Percentiles rank a stretch among this genome's conserved stretches.
phyloP scores from a whole-genome alignment of 2,113 vertebrate genomes.

The Notiomystis cincta region DNA sequence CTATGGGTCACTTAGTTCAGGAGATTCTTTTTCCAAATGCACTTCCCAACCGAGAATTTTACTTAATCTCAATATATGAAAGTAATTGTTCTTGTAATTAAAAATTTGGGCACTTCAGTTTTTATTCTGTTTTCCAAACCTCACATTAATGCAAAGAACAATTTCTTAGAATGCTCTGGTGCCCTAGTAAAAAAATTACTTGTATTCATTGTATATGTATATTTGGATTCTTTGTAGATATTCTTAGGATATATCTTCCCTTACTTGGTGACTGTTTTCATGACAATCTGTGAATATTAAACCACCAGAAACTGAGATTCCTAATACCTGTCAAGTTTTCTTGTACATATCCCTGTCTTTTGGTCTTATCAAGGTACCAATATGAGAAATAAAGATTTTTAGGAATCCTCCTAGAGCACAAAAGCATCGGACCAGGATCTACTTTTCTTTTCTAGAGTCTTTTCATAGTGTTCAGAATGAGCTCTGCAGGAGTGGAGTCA shows the following conservation, averaged over 20 bases:
- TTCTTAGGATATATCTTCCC: background rate
- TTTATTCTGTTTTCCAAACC: background rate
- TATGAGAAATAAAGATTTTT: background rate
- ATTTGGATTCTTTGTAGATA: background rate
- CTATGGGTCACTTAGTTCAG: background rate
- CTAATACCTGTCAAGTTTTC: background rate
- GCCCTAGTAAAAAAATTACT: background rate
- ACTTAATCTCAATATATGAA: background rate
- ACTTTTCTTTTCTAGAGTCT: background rate
- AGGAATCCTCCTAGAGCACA: background rate
- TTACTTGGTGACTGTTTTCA: background rate
- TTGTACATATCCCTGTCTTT: background rate
- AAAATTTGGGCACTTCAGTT: background rate
- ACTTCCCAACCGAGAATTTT: background rate
- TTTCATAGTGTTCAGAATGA: background rate
- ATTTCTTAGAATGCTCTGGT: background rate
- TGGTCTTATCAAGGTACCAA: background rate
- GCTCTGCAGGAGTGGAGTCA: background rate
- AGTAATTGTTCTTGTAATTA: background rate
- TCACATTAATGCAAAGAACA: background rate
- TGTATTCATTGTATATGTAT: background rate
- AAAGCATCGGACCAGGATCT: background rate
- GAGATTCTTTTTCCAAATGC: background rate
- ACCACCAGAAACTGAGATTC: background rate
- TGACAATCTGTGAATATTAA: background rate